Evolutionary conservation across 2,113 vertebrate species (phyloP).

Genomic region (Clupea harengus): DNA sequence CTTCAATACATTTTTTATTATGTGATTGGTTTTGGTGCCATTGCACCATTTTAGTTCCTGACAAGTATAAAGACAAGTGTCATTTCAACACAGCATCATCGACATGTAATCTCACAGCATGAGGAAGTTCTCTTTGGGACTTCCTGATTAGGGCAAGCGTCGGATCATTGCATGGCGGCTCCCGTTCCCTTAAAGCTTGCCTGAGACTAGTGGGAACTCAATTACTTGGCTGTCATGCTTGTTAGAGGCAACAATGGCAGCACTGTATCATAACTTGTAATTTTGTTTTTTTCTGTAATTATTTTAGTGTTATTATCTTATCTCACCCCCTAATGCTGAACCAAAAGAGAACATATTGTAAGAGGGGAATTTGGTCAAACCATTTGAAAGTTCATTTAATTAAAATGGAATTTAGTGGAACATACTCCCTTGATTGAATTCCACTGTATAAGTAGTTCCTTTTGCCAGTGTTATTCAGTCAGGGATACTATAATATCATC

Average conservation of each 20-base stretch:
- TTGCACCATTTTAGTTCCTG: no score
- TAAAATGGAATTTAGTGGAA: neutral
- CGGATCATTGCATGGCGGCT: conserved; percentile 35
- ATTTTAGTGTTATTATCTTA: conserved; percentile 57
- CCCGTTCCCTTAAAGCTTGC: conserved; percentile 55
- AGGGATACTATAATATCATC: neutral
- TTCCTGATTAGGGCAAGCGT: conserved; percentile 66
- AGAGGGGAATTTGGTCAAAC: neutral
- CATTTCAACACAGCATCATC: no score
- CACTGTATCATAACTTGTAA: conserved; percentile 59
- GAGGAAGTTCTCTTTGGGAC: conserved; percentile 61
- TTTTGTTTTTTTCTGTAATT: conserved; percentile 64
- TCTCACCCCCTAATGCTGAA: conserved; percentile 16
- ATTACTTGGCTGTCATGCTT: conserved; percentile 64
- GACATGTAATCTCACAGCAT: conserved; percentile 16
- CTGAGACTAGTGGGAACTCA: conserved; percentile 67
- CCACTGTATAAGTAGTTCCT: neutral
- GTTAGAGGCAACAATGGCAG: conserved; percentile 63
- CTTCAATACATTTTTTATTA: no score
- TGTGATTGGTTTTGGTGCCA: no score
- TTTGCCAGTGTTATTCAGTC: neutral
- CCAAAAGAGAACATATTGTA: neutral
- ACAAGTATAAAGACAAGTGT: no score
- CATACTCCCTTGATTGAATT: neutral
- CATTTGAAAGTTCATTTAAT: neutral